Evolutionary conservation across 2,113 vertebrate genomes (phyloP).

Genomic region (Gadus chalcogrammus): DNA sequence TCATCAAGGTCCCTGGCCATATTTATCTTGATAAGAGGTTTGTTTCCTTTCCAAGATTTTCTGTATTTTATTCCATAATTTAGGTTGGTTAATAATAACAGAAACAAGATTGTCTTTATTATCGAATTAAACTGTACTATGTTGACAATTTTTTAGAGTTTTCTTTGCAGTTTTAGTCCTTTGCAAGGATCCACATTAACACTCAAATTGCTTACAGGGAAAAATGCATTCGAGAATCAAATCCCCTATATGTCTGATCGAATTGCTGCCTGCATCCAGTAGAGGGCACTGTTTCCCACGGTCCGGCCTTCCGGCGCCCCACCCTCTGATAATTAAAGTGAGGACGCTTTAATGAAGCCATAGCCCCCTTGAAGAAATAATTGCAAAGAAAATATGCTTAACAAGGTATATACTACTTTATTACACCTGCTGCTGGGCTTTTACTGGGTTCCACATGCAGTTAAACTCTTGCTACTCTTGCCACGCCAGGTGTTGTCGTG

Average conservation of each 20-base stretch:
- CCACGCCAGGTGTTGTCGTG: constrained; percentile 43
- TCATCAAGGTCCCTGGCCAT: too few species aligned
- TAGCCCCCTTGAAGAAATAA: constrained; percentile 50
- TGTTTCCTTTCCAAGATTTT: too few species aligned
- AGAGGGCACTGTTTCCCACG: constrained; percentile 65
- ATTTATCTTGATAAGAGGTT: too few species aligned
- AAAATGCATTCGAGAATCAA: too few species aligned
- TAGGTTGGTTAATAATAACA: too few species aligned
- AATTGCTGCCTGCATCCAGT: constrained; percentile 46
- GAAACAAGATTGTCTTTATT: too few species aligned
- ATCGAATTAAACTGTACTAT: too few species aligned
- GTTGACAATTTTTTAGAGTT: too few species aligned
- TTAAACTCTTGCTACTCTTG: constrained; percentile 30
- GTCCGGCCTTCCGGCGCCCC: constrained; percentile 9
- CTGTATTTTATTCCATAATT: too few species aligned
- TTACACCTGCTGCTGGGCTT: constrained; percentile 51
- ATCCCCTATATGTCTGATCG: constrained; percentile 2
- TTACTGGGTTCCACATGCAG: constrained; percentile 9
- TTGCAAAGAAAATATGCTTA: constrained; percentile 59
- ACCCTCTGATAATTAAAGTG: constrained; percentile 4
- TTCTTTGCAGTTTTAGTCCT: too few species aligned
- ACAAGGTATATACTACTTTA: constrained; percentile 58
- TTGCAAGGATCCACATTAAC: too few species aligned
- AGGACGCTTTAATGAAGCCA: constrained; percentile 17
- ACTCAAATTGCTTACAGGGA: too few species aligned